phyloP scores from a whole-genome alignment of 2,797 vertebrate genomes.

The Epinephelus malabaricus region DNA sequence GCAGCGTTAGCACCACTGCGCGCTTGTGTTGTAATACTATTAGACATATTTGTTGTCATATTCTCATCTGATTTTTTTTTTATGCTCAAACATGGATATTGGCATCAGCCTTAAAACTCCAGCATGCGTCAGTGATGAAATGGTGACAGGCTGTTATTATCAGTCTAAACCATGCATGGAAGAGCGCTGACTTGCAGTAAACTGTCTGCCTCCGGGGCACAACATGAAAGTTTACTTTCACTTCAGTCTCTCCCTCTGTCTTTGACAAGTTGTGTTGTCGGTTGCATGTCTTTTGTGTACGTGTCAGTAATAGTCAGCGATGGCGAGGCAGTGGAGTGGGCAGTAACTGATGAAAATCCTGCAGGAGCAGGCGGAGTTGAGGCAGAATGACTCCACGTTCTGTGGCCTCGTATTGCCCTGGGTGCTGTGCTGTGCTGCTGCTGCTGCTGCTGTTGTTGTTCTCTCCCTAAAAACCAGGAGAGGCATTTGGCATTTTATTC shows the following conservation, averaged over 20 bases:
- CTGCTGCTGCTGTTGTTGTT: background rate
- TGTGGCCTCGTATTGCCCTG: background rate
- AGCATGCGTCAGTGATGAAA: background rate
- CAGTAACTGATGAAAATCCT: conserved; percentile 1
- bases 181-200: background rate
- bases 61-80: no score
- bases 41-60: no score
- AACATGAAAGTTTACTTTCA: no score
- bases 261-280: no score
- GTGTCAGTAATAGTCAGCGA: background rate
- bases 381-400: background rate
- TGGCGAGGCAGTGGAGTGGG: background rate
- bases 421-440: background rate
- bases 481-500: conserved; percentile 18
- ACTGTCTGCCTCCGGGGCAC: background rate
- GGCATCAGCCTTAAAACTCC: background rate
- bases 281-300: background rate
- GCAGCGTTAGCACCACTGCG: no score
- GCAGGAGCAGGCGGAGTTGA: background rate
- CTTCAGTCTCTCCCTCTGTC: no score
- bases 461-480: background rate
- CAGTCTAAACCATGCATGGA: background rate
- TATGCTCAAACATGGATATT: background rate
- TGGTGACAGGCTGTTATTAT: background rate
- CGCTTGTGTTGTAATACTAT: no score